phyloP scores from a whole-genome alignment of 1,140 invertebrate species.

The Delia radicum region DNA sequence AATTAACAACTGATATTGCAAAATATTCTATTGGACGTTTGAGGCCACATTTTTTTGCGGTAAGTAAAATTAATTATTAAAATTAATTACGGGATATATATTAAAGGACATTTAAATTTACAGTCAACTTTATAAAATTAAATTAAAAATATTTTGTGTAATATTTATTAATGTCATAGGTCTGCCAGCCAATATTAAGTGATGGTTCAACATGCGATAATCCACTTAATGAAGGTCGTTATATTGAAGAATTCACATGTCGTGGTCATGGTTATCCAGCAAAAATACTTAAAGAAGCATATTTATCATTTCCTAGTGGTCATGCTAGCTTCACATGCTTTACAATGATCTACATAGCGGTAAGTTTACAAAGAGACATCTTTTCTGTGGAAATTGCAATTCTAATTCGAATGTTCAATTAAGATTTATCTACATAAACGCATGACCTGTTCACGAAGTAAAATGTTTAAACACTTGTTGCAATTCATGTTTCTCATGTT shows the following conservation, averaged over 20 bases:
- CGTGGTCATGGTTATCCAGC: conserved; percentile 58
- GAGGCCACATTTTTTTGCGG: conserved; percentile 85
- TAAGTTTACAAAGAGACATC: conserved; percentile 59
- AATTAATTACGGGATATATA: no score
- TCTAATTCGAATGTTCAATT: conserved; percentile 41
- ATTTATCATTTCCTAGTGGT: conserved; percentile 79
- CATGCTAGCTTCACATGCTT: conserved; percentile 79
- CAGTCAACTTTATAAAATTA: neutral
- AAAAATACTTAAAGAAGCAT: conserved; percentile 68
- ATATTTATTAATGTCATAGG: neutral
- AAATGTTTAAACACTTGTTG: conserved; percentile 71
- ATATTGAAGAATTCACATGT: conserved; percentile 68
- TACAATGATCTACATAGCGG: conserved; percentile 75
- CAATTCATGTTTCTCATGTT: conserved; percentile 73
- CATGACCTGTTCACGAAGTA: conserved; percentile 70
- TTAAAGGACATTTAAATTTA: no score
- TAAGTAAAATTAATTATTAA: conserved; percentile 50
- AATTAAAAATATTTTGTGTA: neutral
- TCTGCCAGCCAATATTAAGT: conserved; percentile 21
- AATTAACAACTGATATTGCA: conserved; percentile 82
- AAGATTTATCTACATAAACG: conserved; percentile 83
- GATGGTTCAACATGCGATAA: conserved; percentile 34
- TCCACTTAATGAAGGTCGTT: conserved; percentile 61
- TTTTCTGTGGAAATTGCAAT: neutral
- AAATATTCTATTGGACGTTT: conserved; percentile 90